phyloP scores from a whole-genome alignment of 1,140 invertebrate genomes.

The Temnothorax nylanderi region DNA sequence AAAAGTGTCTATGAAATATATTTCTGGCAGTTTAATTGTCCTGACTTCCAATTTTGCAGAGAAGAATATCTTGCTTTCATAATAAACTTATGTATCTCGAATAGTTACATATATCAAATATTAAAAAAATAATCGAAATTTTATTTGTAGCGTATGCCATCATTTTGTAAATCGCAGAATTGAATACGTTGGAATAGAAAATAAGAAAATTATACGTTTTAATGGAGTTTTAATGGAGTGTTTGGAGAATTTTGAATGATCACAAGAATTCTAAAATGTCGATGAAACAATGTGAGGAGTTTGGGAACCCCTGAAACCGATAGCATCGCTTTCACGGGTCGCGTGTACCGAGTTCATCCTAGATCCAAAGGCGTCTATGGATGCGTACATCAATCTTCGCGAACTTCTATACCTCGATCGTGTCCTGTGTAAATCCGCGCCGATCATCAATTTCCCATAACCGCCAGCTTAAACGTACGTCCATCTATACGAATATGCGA shows the following conservation, averaged over 20 bases:
- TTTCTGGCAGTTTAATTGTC: slow-evolving; percentile 9
- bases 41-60: background rate
- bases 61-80: too few species aligned
- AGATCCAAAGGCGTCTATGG: slow-evolving; percentile 1
- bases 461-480: slow-evolving; percentile 44
- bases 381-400: slow-evolving; percentile 27
- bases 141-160: background rate
- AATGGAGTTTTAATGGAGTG: background rate
- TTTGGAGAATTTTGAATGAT: background rate
- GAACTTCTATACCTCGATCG: slow-evolving; percentile 20
- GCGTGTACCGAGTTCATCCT: background rate
- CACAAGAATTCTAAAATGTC: background rate
- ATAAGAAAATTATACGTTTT: background rate
- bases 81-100: background rate
- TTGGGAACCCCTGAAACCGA: slow-evolving; percentile 4
- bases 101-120: background rate
- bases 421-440: background rate
- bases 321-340: slow-evolving; percentile 16
- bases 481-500: slow-evolving; percentile 22
- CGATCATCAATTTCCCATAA: slow-evolving; percentile 67
- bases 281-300: background rate
- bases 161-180: background rate
- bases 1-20: background rate
- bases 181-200: background rate
- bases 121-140: background rate